Conservation (phyloP, 2,113 vertebrate genomes). For the Boulengeromyrus knoepffleri region DNA sequence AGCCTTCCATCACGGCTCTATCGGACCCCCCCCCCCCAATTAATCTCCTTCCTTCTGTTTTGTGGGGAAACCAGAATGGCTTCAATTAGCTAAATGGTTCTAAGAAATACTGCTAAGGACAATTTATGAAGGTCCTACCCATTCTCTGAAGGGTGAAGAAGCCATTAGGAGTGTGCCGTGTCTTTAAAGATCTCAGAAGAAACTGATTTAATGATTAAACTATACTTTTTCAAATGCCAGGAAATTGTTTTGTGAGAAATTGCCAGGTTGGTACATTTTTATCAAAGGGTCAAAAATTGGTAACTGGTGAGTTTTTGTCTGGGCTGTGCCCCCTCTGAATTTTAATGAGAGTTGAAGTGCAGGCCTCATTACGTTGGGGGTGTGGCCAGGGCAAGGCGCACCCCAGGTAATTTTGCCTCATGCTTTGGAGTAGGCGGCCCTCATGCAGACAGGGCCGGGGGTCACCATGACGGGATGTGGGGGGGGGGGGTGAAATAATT, state of each 20-base stretch:
- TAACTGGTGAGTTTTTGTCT: neutral
- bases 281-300: neutral
- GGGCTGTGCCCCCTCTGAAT: neutral
- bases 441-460: neutral
- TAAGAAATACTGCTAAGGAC: neutral
- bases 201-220: neutral
- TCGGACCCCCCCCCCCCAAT: neutral
- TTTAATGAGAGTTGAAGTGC: neutral
- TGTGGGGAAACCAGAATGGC: neutral
- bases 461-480: neutral
- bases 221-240: neutral
- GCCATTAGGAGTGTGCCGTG: neutral
- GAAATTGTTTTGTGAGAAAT: neutral
- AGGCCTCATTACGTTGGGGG: neutral
- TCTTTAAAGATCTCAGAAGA: neutral
- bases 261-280: neutral
- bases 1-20: neutral
- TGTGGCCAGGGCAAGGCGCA: neutral
- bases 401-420: neutral
- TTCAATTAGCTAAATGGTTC: constrained; percentile 22
- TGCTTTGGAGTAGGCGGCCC: neutral
- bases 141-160: neutral
- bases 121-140: neutral
- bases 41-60: neutral
- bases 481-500: neutral